These are phyloP conservation scores for Stictocephala bisonia DNA, from an alignment of 2,888 invertebrate species.

Conservation along the genomic window DNA sequence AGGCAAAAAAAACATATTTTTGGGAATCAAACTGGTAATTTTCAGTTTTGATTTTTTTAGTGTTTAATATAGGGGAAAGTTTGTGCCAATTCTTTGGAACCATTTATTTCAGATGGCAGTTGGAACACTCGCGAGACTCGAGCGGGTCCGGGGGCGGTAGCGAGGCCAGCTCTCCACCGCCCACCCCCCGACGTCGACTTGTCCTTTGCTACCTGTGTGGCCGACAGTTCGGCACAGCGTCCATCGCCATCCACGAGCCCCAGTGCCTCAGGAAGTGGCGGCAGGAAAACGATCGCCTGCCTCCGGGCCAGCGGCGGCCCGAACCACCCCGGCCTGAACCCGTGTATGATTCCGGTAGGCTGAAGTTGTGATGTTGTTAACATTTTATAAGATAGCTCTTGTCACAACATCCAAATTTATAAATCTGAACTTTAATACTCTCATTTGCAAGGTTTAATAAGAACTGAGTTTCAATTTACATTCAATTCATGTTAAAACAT, in stretches of 20 bases:
- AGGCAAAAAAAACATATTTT: too few relatives aligned
- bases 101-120: conserved; percentile 30
- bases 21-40: too few relatives aligned
- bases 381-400: too few relatives aligned
- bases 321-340: conserved; percentile 71
- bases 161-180: conserved; percentile 8
- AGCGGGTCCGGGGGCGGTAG: conserved; percentile 7
- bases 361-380: too few relatives aligned
- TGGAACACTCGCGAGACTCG: conserved; percentile 24
- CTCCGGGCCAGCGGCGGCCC: conserved; percentile 67
- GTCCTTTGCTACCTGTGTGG: conserved; percentile 74
- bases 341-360: conserved; percentile 51
- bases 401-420: too few relatives aligned
- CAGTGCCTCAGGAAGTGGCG: conserved; percentile 76
- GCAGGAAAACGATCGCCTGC: conserved; percentile 71
- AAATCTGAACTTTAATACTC: too few relatives aligned
- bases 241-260: conserved; percentile 74
- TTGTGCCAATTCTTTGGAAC: too few relatives aligned
- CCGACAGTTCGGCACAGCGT: conserved; percentile 72
- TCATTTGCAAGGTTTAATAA: too few relatives aligned
- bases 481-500: too few relatives aligned
- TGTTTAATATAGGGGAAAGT: too few relatives aligned
- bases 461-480: too few relatives aligned
- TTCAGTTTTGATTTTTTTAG: too few relatives aligned
- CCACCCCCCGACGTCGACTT: conserved; percentile 44